Evolutionary conservation across 2,113 vertebrate genomes (phyloP).

Genomic region (Neomonachus schauinslandi): DNA sequence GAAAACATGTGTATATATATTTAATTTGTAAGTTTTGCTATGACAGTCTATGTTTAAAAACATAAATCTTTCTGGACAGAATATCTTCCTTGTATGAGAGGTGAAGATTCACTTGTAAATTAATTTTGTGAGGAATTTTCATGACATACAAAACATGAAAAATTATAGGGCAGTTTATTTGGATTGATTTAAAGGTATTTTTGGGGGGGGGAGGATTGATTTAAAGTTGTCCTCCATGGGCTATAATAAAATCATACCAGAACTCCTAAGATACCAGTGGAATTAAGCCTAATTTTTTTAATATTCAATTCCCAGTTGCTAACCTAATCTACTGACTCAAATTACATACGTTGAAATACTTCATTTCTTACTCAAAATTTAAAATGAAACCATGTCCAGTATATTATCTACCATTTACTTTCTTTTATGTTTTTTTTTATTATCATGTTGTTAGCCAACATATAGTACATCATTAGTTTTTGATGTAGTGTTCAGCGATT

Average conservation of each 20-base stretch:
- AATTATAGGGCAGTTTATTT: slow-evolving; percentile 30
- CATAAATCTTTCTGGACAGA: slow-evolving; percentile 36
- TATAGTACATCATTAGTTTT: too few species aligned
- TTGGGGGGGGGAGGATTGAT: background rate
- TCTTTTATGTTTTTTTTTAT: background rate
- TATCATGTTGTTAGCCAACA: too few species aligned
- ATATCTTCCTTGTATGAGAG: slow-evolving; percentile 39
- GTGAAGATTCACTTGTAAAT: slow-evolving; percentile 52
- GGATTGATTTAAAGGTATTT: background rate
- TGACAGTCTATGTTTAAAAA: background rate
- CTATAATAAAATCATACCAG: slow-evolving; percentile 13
- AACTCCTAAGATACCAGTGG: slow-evolving; percentile 8
- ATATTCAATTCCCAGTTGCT: slow-evolving; percentile 21
- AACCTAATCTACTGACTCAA: slow-evolving; percentile 32
- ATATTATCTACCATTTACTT: background rate
- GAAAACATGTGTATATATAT: slow-evolving; percentile 21
- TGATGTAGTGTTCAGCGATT: too few species aligned
- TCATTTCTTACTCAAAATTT: slow-evolving; percentile 27
- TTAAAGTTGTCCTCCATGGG: slow-evolving; percentile 19
- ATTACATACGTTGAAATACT: slow-evolving; percentile 10
- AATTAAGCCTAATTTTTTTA: slow-evolving; percentile 47
- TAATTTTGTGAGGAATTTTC: slow-evolving; percentile 56
- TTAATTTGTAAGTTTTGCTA: slow-evolving; percentile 39
- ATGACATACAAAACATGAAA: slow-evolving; percentile 43
- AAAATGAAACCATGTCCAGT: background rate